A percentile compares a stretch with the other conserved stretches of the same genome.
phyloP scores from a whole-genome alignment of 2,113 vertebrate genomes.

The Theristicus caerulescens region DNA sequence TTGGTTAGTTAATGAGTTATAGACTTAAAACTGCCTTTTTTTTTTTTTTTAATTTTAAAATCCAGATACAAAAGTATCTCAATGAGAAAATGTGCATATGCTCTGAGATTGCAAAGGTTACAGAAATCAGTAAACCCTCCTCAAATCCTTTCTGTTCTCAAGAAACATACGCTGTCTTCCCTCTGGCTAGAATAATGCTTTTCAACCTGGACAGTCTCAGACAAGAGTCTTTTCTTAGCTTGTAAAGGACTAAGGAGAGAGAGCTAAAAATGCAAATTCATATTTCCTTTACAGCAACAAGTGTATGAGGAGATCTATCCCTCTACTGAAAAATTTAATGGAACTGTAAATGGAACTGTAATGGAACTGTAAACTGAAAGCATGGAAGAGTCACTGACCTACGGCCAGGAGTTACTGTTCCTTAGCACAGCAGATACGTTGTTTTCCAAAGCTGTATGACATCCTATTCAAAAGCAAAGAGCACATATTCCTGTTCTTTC shows the following conservation, averaged over 20 bases:
- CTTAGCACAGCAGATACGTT: not conserved
- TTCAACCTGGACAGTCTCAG: not conserved
- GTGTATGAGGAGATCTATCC: not conserved
- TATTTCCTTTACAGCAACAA: not conserved
- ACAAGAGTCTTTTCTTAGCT: not conserved
- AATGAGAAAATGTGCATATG: not conserved
- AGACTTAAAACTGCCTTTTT: not conserved
- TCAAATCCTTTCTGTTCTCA: not conserved
- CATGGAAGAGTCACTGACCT: not conserved
- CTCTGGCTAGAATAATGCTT: not conserved
- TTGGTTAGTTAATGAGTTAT: slow-evolving; percentile 10
- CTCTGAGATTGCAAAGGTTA: not conserved
- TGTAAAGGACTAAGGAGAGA: not conserved
- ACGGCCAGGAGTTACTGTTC: not conserved
- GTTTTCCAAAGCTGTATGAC: not conserved
- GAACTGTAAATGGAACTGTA: not conserved
- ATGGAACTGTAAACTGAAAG: not conserved
- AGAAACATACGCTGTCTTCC: accelerated
- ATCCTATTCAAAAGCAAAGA: not conserved
- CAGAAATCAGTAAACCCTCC: not conserved
- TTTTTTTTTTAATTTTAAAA: not conserved
- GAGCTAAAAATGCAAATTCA: not conserved
- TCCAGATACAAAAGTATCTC: not conserved
- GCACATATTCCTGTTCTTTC: not conserved
- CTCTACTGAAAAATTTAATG: not conserved